These are phyloP conservation scores for Erinaceus europaeus DNA, from an alignment of 2,113 vertebrate species.

Conservation along the genomic window DNA sequence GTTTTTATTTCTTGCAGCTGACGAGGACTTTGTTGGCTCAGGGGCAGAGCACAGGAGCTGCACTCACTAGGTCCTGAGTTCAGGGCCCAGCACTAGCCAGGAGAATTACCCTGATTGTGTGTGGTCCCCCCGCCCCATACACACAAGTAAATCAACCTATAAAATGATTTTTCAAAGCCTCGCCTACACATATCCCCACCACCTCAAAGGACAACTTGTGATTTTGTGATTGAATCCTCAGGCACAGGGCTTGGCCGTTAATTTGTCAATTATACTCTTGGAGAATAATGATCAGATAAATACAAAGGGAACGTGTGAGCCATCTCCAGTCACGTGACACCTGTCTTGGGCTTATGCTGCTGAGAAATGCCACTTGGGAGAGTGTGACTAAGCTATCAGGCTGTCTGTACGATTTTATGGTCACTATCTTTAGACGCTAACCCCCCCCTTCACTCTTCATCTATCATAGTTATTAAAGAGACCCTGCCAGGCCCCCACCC, in stretches of 20 bases:
- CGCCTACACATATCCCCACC: not conserved
- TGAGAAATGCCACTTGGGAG: not conserved
- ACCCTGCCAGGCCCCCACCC: conserved; percentile 53
- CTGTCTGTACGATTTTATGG: not conserved
- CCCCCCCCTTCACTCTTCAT: not conserved
- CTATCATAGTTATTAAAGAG: conserved; percentile 45
- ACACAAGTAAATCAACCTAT: no score
- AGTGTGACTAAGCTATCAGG: not conserved
- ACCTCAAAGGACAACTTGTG: accelerated
- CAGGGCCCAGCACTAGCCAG: no score
- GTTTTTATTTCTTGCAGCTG: no score
- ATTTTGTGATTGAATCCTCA: not conserved
- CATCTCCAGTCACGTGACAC: not conserved
- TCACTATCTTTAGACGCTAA: not conserved
- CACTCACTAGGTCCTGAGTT: no score
- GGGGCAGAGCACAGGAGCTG: no score
- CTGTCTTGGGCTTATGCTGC: not conserved
- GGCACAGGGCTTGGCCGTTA: not conserved
- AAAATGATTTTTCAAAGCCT: no score
- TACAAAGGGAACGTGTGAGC: not conserved
- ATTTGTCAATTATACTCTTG: not conserved
- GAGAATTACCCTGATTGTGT: no score
- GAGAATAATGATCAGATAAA: no score
- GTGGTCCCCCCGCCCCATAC: no score
- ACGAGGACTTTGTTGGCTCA: no score